Conservation (phyloP, 2,888 invertebrate species). For the Andricus curvator region DNA sequence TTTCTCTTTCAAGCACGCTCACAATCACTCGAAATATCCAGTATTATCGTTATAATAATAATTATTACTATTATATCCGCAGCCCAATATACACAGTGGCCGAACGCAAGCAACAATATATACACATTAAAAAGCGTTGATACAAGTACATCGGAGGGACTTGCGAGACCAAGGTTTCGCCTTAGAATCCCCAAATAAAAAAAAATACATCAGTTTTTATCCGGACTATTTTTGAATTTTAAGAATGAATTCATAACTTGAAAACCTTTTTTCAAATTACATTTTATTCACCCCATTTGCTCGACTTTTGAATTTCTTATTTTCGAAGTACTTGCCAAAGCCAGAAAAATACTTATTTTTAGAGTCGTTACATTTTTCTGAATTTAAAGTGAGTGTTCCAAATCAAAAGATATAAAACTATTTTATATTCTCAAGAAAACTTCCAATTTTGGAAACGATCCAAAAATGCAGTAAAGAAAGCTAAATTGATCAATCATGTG, state of each 20-base stretch:
- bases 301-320: neutral
- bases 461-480: neutral
- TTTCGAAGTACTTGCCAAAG: neutral
- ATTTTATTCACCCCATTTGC: neutral
- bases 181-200: neutral
- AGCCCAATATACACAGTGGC: conserved; percentile 64
- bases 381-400: neutral
- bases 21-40: conserved; percentile 55
- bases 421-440: neutral
- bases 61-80: conserved; percentile 56
- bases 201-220: conserved; percentile 1
- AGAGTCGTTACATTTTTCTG: neutral
- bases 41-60: conserved; percentile 58
- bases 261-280: neutral
- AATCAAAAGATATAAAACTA: neutral
- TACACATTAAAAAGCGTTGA: conserved; percentile 72
- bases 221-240: neutral
- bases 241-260: no score
- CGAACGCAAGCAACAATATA: conserved; percentile 72
- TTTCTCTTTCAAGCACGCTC: conserved; percentile 42
- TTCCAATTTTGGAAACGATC: neutral
- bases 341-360: neutral
- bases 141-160: conserved; percentile 52
- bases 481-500: no score
- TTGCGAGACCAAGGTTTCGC: conserved; percentile 43